Base-by-base conservation (phyloP, 2,888 invertebrate species). In the Leptinotarsa tumamoca region DNA sequence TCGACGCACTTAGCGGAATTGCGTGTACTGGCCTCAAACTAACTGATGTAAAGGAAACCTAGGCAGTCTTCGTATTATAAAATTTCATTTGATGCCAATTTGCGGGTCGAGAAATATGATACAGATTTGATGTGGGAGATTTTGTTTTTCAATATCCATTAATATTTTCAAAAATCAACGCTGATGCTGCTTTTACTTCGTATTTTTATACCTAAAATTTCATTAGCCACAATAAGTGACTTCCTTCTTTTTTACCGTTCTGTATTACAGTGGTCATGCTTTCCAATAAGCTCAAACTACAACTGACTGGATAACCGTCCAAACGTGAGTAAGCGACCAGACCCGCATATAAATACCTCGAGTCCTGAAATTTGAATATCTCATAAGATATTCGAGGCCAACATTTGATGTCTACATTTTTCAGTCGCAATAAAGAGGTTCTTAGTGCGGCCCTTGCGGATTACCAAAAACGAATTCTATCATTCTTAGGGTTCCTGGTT, bases 391-490 rank as follows among this genome's bases (percentile, higher is more conserved):
- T 63, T 63, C 43, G 33, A 17, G 63, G 63, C 63, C 33, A n/a
- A n/a, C 63, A 63, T 63, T 63, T 63, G 63, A 63, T 27, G 63
- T 63, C 63, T 63, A 43, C 63, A 69, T 69, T 69, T 69, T 69
- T 69, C 69, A 56, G 69, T 14, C 21, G 69, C 69, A 69, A 69
- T 69, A 69, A 69, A 69, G 69, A 69, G 63, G 56, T 67, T 61
- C 58, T 56, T 67, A 72, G 74, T 72, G 51, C 67, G 77, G 68
- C 77, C 78, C 73, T 78, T 71, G 78, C 71, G 79, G 77, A 79
- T 76, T 78, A 78, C 76, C 67, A 51, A 58, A 43, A 70, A 78
- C 79, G 80, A 78, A 79, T 79, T 77, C 77, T 76, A 78, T 79
- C 76, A 79, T 77, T 78, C 79, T 77, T 78, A 72, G 78, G 73